Base-by-base conservation (phyloP, 2,113 vertebrate genomes). In the Aphelocoma coerulescens region DNA sequence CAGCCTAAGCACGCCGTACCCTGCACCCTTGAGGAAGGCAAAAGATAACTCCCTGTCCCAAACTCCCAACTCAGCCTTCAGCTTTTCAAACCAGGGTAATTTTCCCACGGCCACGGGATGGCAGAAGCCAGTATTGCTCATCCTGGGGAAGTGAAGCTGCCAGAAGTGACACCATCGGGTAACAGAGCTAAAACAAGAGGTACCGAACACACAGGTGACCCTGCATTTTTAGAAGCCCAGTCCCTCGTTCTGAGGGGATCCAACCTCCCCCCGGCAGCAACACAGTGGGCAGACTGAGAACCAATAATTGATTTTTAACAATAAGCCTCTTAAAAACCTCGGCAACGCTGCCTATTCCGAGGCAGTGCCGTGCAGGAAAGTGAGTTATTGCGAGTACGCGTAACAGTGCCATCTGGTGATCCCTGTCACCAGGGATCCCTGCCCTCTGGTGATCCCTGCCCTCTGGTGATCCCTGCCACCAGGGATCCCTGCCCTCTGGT, bases 351-450 rank as follows among this genome's bases (percentile, higher is more conserved):
- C 10, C 3, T 4, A 26, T 4, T 32, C 28, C 0, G 17, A 37
- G 74, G 21, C 84, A 59, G 41, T 0, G 0, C 43, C 1, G 4
- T 4, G 5, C 24, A 5, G 46, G 23, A 17, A 13, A 44, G 27
- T 0, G 3, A 58, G 5, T 13, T 18, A 9, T 1, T 9, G 37
- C 0, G 51, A 55, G 71, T 10, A 37, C 1, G 20, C 9, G 49
- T 65, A 88, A 94, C 79, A 86, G 85, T 80, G 91, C 94, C 95
- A 88, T 41, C 88, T 94, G 94, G 59, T 58, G 91, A 61, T 52
- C 51, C 51, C 26, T 52, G 51, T 32, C 89, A 59, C 10, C 44
- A 26, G 33, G 19, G 75, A 63, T 39, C 33, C 55, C n/a, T n/a
- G 76, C 2, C 76, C 16, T 28, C 13, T 7, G 68, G 28, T 7